These are phyloP conservation scores for Bombus superbus DNA, from an alignment of 1,140 invertebrate species.

Conservation along the genomic window DNA sequence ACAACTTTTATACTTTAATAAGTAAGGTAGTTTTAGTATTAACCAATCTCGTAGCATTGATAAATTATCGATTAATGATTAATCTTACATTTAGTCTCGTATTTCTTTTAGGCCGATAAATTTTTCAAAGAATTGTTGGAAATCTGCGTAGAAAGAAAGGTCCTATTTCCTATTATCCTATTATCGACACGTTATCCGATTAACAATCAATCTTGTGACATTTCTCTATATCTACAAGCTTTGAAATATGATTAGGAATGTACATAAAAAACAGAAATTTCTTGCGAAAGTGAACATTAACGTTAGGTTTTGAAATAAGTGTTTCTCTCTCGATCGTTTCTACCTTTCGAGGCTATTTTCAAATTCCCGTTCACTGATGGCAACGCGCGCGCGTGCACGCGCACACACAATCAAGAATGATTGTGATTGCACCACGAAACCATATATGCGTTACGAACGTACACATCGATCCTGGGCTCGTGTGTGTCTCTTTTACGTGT, in stretches of 20 bases:
- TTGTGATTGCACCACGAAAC: background rate
- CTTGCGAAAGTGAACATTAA: background rate
- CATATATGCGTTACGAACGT: background rate
- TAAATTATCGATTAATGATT: background rate
- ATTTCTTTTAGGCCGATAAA: too few relatives aligned
- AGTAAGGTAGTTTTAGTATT: background rate
- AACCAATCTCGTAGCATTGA: background rate
- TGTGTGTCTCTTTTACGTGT: background rate
- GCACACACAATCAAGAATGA: background rate
- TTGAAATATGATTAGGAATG: too few relatives aligned
- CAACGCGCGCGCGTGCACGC: too few relatives aligned
- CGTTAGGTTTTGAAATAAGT: background rate
- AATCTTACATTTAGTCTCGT: background rate
- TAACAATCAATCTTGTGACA: background rate
- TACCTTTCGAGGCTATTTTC: constrained; percentile 8
- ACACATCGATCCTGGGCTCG: background rate
- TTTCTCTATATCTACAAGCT: background rate
- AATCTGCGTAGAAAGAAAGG: too few relatives aligned
- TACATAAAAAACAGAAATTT: background rate
- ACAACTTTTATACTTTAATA: background rate
- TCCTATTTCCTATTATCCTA: background rate
- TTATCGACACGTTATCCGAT: background rate
- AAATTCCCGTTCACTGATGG: constrained; percentile 7
- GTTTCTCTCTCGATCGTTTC: background rate
- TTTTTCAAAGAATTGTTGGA: too few relatives aligned